A percentile compares a stretch with the other conserved stretches of the same genome.
These are phyloP conservation scores for Lepidothrix coronata DNA, from an alignment of 2,113 vertebrate genomes.

Conservation along the genomic window DNA sequence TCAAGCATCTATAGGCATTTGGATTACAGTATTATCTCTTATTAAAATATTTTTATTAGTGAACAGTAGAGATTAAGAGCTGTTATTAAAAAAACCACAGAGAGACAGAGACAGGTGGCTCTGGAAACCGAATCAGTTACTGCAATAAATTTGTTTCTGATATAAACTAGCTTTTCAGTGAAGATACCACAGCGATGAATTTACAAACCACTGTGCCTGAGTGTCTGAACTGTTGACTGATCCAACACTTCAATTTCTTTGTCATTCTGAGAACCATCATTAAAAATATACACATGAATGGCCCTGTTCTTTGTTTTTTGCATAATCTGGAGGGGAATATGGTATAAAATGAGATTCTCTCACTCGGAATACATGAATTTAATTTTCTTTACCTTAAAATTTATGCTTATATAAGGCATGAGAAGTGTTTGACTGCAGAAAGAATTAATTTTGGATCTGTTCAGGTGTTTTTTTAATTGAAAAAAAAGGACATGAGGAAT, in stretches of 20 bases:
- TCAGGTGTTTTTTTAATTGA: not conserved
- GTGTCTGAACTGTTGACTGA: slow-evolving; percentile 1
- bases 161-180: not conserved
- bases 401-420: not conserved
- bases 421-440: not conserved
- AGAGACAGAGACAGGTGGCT: not conserved
- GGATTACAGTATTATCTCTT: slow-evolving; percentile 2
- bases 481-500: not conserved
- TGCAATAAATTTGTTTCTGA: not conserved
- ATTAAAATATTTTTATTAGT: slow-evolving; percentile 56
- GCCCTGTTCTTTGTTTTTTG: not conserved
- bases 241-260: slow-evolving; percentile 24
- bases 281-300: slow-evolving; percentile 56
- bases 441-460: not conserved
- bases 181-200: not conserved
- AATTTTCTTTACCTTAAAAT: not conserved
- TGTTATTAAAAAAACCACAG: not conserved
- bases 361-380: slow-evolving; percentile 9
- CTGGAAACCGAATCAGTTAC: not conserved
- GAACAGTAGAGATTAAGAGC: slow-evolving; percentile 6
- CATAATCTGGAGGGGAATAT: not conserved
- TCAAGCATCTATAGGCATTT: slow-evolving; percentile 46
- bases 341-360: not conserved
- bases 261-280: slow-evolving; percentile 10
- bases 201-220: slow-evolving; percentile 19